Conservation (phyloP, 2,888 invertebrate genomes). For the Eupithecia tripunctaria region DNA sequence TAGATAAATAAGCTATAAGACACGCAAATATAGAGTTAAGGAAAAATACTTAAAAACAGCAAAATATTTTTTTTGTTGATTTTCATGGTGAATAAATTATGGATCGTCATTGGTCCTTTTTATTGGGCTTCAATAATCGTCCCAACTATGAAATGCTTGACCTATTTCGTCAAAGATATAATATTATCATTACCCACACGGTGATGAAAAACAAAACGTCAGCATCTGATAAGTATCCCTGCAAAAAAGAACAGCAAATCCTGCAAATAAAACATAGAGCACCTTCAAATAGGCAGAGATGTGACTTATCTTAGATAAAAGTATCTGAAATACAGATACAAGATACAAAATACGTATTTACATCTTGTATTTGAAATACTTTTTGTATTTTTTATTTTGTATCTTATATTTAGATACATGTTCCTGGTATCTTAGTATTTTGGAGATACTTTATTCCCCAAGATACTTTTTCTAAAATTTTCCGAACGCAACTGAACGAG, state of each 20-base stretch:
- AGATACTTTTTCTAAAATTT: too few relatives aligned
- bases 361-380: too few relatives aligned
- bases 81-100: background rate
- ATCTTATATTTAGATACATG: too few relatives aligned
- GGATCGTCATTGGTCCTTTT: background rate
- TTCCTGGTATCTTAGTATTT: too few relatives aligned
- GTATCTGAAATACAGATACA: too few relatives aligned
- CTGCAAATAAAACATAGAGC: background rate
- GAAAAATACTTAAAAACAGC: background rate
- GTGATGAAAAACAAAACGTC: background rate
- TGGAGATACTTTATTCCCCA: too few relatives aligned
- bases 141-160: background rate
- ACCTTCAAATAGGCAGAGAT: too few relatives aligned
- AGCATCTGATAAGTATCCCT: background rate
- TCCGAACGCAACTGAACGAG: too few relatives aligned
- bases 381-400: too few relatives aligned
- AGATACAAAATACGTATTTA: too few relatives aligned
- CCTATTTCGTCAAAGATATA: background rate
- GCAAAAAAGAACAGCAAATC: background rate
- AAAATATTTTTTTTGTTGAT: background rate
- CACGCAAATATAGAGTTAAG: background rate
- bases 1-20: constrained; percentile 27
- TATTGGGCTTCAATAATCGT: background rate
- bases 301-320: too few relatives aligned
- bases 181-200: background rate